Base-by-base conservation (phyloP, 1,140 invertebrate species). In the Musca vetustissima region DNA sequence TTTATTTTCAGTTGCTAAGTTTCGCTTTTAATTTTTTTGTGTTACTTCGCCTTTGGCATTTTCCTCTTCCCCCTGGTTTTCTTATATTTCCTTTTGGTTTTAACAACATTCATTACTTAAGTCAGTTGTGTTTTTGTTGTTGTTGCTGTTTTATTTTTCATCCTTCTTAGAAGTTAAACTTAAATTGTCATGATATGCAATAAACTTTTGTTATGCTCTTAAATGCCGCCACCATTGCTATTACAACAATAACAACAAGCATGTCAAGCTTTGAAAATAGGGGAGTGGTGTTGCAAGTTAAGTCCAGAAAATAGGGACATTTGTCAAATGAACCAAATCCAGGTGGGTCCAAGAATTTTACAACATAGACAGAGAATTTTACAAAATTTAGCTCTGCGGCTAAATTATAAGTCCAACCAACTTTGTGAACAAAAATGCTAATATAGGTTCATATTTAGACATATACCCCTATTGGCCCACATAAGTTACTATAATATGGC, bases 81-180 rank as follows among this genome's bases (percentile, higher is more conserved):
- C 8, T 64, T 11, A 2, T 8, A n/a, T 65, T 17, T 65, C 6
- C 32, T 6, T 17, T 36, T 59, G n/a, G 19, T 36, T 64, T 9
- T 64, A 36, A 48, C 49, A 50, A 50, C 64, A 66, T 66, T 66
- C 49, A 50, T 66, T 66, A 50, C 64, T 66, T 66, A 49, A 49
- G 43, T 66, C 52, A 22, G 19, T 53, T 24, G 1, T 53, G n/a
- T 53, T 53, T 3, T 22, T 53, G 19, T 53, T 53, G 24, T 24
- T 53, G 7, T 53, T 53, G 24, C n/a, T 53, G 4, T 22, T 53
- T 53, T 53, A 21, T 53, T 53, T 53, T 53, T 9, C 52, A 22
- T 24, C 52, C 24, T 24, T 24, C 43, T 49, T 66, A 52, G 32
- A 61, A 61, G 57, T 61, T 61, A 61, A 61, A 61, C n/a, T 61